Evolutionary conservation across 2,888 invertebrate genomes (phyloP).

Genomic region (Sinotaia quadrata): DNA sequence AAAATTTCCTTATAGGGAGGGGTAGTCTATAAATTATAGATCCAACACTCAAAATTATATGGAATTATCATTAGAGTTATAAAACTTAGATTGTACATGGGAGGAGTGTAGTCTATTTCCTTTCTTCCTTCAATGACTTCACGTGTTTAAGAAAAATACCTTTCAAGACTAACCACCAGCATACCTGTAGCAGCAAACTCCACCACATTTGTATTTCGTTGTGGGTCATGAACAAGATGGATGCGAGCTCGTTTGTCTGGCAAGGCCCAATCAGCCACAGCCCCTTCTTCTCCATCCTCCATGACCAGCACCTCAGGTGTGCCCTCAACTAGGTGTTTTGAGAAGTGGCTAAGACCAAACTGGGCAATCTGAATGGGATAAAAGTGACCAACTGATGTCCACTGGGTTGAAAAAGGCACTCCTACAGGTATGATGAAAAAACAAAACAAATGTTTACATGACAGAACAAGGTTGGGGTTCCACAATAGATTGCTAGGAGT

Average conservation of each 20-base stretch:
- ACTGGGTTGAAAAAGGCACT: slow-evolving; percentile 75
- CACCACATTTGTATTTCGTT: slow-evolving; percentile 66
- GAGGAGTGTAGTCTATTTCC: too few relatives aligned
- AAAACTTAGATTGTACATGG: too few relatives aligned
- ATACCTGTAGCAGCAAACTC: slow-evolving; percentile 80
- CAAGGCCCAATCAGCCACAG: slow-evolving; percentile 77
- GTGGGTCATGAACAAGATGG: slow-evolving; percentile 66
- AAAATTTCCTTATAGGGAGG: too few relatives aligned
- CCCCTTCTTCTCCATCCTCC: slow-evolving; percentile 81
- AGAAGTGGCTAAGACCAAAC: slow-evolving; percentile 96
- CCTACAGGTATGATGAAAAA: slow-evolving; percentile 59
- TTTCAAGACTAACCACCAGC: too few relatives aligned
- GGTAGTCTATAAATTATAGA: too few relatives aligned
- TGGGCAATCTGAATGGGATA: slow-evolving; percentile 99
- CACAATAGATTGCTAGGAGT: too few relatives aligned
- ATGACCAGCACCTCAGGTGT: slow-evolving; percentile 82
- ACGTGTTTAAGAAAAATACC: too few relatives aligned
- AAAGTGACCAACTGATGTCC: slow-evolving; percentile 95
- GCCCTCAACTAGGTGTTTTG: slow-evolving; percentile 91
- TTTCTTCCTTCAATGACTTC: too few relatives aligned
- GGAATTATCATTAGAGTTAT: too few relatives aligned
- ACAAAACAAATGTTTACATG: too few relatives aligned
- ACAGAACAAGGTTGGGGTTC: too few relatives aligned
- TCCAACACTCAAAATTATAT: too few relatives aligned
- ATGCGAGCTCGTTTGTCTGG: slow-evolving; percentile 74